phyloP scores from a whole-genome alignment of 2,888 invertebrate genomes.

The Tanytarsus gracilentus region DNA sequence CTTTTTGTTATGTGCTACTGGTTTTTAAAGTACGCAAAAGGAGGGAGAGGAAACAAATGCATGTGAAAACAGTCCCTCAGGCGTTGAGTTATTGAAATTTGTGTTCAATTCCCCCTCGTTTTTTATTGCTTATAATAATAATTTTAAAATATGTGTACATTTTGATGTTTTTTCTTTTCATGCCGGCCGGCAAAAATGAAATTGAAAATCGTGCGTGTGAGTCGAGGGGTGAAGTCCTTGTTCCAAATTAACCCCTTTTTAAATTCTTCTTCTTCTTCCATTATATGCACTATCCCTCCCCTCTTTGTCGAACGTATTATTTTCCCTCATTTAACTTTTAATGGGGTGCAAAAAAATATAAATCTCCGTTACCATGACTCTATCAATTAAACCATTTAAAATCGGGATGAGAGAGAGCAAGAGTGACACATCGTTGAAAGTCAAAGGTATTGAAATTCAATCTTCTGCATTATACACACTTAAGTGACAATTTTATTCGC shows the following conservation, averaged over 20 bases:
- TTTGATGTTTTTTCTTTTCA: no score
- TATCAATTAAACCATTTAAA: constrained; percentile 24
- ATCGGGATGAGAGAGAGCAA: background rate
- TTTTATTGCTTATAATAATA: background rate
- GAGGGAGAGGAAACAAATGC: background rate
- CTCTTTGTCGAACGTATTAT: background rate
- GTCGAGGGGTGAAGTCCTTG: constrained; percentile 13
- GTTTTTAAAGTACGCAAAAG: constrained; percentile 12
- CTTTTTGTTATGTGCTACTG: constrained; percentile 19
- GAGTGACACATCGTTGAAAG: background rate
- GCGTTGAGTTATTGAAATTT: constrained; percentile 16
- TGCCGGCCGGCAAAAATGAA: no score
- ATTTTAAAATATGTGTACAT: background rate
- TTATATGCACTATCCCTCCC: background rate
- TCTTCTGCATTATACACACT: constrained; percentile 4
- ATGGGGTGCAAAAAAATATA: constrained; percentile 16
- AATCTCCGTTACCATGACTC: constrained; percentile 23
- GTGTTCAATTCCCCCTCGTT: constrained; percentile 3
- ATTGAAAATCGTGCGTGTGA: background rate
- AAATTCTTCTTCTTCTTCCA: no score
- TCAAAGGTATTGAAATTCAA: constrained; percentile 7
- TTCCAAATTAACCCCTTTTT: constrained; percentile 21
- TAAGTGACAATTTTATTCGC: background rate
- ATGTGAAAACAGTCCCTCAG: constrained; percentile 2
- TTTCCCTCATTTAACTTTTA: constrained; percentile 11